Evolutionary conservation across 2,113 vertebrate genomes (phyloP), one percentile per base, ranked within the genome.

Genomic region (Hylia prasina): DNA sequence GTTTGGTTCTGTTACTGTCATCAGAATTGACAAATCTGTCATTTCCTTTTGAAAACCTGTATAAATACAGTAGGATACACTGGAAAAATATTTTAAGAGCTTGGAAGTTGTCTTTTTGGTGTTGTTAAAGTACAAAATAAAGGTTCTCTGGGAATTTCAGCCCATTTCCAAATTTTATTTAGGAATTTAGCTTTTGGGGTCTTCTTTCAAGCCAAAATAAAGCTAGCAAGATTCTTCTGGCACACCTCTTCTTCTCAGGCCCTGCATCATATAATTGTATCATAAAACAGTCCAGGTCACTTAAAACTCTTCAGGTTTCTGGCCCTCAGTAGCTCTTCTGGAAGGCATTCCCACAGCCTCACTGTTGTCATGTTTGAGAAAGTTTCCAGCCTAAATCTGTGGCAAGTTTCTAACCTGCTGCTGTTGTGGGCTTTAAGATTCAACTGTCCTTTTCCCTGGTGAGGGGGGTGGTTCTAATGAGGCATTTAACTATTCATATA

Each of bases 11-110:
- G 73, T 48, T 84, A 16, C 31, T 87, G 65, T 70, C 73, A 71
- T 91, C 78, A 91, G 39, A 93, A 73, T 39, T 78, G 63, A 78
- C 44, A 93, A 81, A 93, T 87, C n/a, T 87, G 19, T 61, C 92
- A 72, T 89, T 96, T 91, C 60, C 85, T 27, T 66, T 77, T 91
- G 82, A 75, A 94, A 91, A 90, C 18, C 23, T 70, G 11, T 56
- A 47, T 42, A 70, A 91, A 75, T 90, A 48, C 40, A 18, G 39
- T 53, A 37, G 42, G 9, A 14, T 78, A 50, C 47, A 37, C 25
- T 81, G 85, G 81, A 51, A 91, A 86, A 89, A 35, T 77, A 65
- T 84, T 44, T 73, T 61, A 93, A 70, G 44, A 58, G 1, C 51
- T 73, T 87, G 21, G 30, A 60, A 89, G 31, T 58, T 66, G 31